Conservation (phyloP, 2,113 vertebrate genomes). For the Todiramphus chloris region DNA sequence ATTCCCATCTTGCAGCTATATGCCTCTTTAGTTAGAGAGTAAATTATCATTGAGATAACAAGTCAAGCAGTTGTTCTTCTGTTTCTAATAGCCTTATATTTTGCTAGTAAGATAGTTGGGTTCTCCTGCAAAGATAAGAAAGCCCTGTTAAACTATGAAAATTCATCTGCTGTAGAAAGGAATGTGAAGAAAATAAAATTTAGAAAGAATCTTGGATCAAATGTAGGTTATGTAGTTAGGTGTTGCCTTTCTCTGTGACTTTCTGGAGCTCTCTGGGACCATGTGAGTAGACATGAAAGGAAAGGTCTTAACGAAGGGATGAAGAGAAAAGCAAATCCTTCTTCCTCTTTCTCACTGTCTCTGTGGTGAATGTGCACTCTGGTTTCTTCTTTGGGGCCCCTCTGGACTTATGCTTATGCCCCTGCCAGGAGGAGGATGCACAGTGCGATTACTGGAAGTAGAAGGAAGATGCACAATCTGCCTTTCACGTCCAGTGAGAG, state of each 20-base stretch:
- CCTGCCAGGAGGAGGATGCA: background rate
- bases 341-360: background rate
- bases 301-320: background rate
- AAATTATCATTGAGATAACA: slow-evolving; percentile 40
- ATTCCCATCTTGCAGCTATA: slow-evolving; percentile 4
- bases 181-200: background rate
- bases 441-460: background rate
- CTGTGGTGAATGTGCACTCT: background rate
- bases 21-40: slow-evolving; percentile 7
- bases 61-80: background rate
- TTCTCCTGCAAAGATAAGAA: background rate
- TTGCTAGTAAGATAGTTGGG: background rate
- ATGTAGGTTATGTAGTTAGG: background rate
- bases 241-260: background rate
- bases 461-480: background rate
- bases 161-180: background rate
- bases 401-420: background rate
- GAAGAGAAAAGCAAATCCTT: background rate
- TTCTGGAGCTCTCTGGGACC: background rate
- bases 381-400: background rate
- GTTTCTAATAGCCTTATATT: background rate
- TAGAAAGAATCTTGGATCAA: background rate
- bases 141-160: background rate
- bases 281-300: background rate
- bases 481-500: background rate